Percentiles rank a stretch among this genome's conserved stretches.
These are phyloP conservation scores for Smittia aterrima DNA, from an alignment of 2,888 invertebrate species.

Conservation along the genomic window DNA sequence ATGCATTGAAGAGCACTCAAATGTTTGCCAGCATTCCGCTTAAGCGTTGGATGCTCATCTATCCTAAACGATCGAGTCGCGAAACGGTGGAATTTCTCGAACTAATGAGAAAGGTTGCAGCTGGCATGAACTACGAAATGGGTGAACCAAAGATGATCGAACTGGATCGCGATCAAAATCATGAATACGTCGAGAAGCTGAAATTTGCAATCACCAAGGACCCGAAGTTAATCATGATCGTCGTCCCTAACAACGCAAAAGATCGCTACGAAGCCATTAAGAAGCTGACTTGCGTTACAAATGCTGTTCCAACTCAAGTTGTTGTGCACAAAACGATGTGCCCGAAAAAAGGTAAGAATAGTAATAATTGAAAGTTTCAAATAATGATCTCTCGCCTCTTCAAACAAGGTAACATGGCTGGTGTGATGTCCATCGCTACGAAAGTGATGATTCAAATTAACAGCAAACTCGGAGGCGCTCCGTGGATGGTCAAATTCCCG, in stretches of 20 bases:
- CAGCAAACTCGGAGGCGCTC: constrained; percentile 88
- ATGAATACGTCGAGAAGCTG: constrained; percentile 59
- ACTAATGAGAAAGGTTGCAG: constrained; percentile 44
- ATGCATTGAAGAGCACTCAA: neutral
- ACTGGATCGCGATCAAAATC: constrained; percentile 45
- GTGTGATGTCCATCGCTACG: constrained; percentile 73
- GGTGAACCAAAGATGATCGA: neutral
- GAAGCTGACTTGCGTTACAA: constrained; percentile 56
- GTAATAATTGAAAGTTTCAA: too few relatives aligned
- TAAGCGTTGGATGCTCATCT: constrained; percentile 56
- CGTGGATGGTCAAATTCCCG: constrained; percentile 77
- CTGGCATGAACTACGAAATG: neutral
- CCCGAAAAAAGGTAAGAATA: neutral
- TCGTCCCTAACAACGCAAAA: neutral
- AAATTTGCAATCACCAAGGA: neutral
- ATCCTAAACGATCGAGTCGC: constrained; percentile 53
- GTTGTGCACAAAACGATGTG: constrained; percentile 50
- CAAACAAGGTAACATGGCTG: too few relatives aligned
- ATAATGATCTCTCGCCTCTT: too few relatives aligned
- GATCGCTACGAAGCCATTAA: neutral
- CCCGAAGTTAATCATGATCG: neutral
- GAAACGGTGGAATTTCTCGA: constrained; percentile 54
- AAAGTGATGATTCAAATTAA: constrained; percentile 92
- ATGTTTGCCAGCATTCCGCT: constrained; percentile 46
- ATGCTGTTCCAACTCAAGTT: constrained; percentile 69